Evolutionary conservation across 2,888 invertebrate genomes (phyloP), one percentile per base, ranked within the genome.

Genomic region (Sceliomorpha sp.): DNA sequence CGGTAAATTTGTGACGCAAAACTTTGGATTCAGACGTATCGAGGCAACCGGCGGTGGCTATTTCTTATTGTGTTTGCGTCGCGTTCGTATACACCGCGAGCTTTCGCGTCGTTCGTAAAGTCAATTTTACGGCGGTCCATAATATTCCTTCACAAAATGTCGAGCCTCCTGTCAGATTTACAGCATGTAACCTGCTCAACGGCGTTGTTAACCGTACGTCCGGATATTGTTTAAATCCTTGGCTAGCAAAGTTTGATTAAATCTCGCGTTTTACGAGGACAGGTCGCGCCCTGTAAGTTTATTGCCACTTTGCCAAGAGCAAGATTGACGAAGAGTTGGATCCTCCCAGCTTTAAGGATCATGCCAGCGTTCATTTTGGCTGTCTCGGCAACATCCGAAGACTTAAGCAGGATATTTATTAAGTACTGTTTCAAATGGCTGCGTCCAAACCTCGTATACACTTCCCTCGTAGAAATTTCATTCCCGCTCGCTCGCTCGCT

Each of bases 201-300:
- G 13, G 24, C 27, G 45, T 56, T 56, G 36, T 64, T 51, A 47
- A 60, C 40, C 50, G 9, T 37, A 27, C 51, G 51, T 36, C 45
- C 47, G 59, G 59, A 70, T 75, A 72, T 73, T 75, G 66, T 73
- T 62, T 64, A 62, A 64, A 45, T 67, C 63, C 29, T 44, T 37
- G 40, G 64, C 45, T 47, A 70, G 74, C 71, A 62, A 76, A 76
- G 72, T 80, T 80, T 80, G 78, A 81, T 81, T 80, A 80, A 80
- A 81, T 79, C 77, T 72, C 39, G 64, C 63, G 73, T 79, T 81
- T 81, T 80, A 81, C 75, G 79, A 77, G 74, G 34, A 50, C 42
- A 36, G 51, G 53, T 53, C 50, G 44, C 53, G 47, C 42, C 44
- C 44, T 31, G 42, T 40, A 39, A 51, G 55, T 71, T 71, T 71